phyloP scores from a whole-genome alignment of 1,140 invertebrate species.

The Augochlora pura region DNA sequence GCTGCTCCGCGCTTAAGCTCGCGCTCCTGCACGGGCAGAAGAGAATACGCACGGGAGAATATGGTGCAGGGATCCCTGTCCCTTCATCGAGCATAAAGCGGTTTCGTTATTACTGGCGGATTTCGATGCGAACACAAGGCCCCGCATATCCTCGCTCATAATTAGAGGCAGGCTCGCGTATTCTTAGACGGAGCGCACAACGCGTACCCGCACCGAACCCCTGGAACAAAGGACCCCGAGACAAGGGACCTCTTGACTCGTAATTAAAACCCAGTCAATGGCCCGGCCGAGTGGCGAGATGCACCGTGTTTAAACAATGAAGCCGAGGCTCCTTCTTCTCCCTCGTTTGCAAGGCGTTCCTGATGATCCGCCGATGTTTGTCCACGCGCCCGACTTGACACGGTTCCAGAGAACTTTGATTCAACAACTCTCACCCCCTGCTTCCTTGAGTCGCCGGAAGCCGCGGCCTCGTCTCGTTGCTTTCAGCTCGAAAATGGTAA shows the following conservation, averaged over 20 bases:
- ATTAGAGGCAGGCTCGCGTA: slow-evolving; percentile 26
- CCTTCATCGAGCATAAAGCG: slow-evolving; percentile 13
- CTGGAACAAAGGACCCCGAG: slow-evolving; percentile 13
- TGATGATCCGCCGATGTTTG: too few species aligned
- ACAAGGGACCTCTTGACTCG: slow-evolving; percentile 21
- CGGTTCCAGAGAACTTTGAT: too few species aligned
- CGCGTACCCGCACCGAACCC: slow-evolving; percentile 17
- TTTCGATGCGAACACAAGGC: slow-evolving; percentile 65
- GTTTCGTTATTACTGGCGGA: slow-evolving; percentile 47
- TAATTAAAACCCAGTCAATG: slow-evolving; percentile 50
- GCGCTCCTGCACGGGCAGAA: background rate
- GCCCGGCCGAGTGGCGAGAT: background rate
- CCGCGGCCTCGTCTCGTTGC: too few species aligned
- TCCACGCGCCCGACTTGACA: too few species aligned
- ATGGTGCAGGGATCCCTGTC: slow-evolving; percentile 37
- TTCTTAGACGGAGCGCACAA: background rate
- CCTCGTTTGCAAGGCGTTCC: too few species aligned
- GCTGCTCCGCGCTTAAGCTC: slow-evolving; percentile 56
- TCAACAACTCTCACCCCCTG: too few species aligned
- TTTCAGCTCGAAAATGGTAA: too few species aligned
- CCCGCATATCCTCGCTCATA: slow-evolving; percentile 64
- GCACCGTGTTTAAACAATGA: background rate
- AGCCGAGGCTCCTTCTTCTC: background rate
- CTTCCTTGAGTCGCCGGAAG: too few species aligned
- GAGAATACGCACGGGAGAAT: slow-evolving; percentile 7